phyloP scores from a whole-genome alignment of 1,140 invertebrate species.

The Anoplophora glabripennis region DNA sequence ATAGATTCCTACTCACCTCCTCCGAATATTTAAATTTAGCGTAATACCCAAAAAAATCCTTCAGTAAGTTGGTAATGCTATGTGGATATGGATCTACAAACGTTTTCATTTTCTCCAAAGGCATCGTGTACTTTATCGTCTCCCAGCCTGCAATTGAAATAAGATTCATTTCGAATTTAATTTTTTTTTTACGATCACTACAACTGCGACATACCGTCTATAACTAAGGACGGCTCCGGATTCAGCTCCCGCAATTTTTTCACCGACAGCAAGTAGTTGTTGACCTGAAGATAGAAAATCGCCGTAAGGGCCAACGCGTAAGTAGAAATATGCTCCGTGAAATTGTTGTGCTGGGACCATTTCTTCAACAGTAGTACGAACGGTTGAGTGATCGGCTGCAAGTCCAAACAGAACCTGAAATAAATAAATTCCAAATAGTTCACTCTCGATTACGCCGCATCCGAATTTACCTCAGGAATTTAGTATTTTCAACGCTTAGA shows the following conservation, averaged over 20 bases:
- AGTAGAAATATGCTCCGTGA: slow-evolving; percentile 46
- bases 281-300: slow-evolving; percentile 49
- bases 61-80: slow-evolving; percentile 29
- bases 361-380: slow-evolving; percentile 52
- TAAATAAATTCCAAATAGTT: slow-evolving; percentile 21
- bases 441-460: not conserved
- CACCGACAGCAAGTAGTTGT: slow-evolving; percentile 38
- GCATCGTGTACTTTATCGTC: slow-evolving; percentile 32
- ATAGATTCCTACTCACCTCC: slow-evolving; percentile 30
- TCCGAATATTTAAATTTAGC: slow-evolving; percentile 37
- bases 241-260: slow-evolving; percentile 33
- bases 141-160: slow-evolving; percentile 42
- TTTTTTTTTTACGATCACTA: slow-evolving; percentile 6
- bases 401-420: slow-evolving; percentile 46
- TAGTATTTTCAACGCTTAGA: slow-evolving; percentile 56
- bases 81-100: slow-evolving; percentile 26
- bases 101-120: slow-evolving; percentile 24
- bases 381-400: slow-evolving; percentile 44
- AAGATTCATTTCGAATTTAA: slow-evolving; percentile 3
- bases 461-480: slow-evolving; percentile 49
- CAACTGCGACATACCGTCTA: slow-evolving; percentile 32
- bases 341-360: slow-evolving; percentile 50
- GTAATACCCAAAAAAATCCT: slow-evolving; percentile 44
- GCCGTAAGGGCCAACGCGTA: slow-evolving; percentile 50
- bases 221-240: slow-evolving; percentile 18